phyloP scores from a whole-genome alignment of 1,140 invertebrate species.

The Cryptotermes secundus region DNA sequence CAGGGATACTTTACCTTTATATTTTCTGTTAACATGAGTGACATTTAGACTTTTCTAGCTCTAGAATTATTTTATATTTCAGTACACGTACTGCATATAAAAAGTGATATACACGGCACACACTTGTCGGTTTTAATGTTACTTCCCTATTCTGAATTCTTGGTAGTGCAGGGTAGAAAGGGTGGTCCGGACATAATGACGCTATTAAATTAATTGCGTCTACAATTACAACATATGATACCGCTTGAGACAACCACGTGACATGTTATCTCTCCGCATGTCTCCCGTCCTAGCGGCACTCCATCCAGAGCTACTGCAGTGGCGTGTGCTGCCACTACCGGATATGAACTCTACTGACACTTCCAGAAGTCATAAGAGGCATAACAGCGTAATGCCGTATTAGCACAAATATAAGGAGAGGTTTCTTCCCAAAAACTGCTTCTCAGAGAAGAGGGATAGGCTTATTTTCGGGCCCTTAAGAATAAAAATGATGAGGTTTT shows the following conservation, averaged over 20 bases:
- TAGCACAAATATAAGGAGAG: too few relatives aligned
- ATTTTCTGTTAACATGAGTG: too few relatives aligned
- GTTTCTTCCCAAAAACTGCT: too few relatives aligned
- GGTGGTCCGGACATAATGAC: neutral
- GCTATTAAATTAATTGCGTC: neutral
- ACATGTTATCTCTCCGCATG: neutral
- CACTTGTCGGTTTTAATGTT: neutral
- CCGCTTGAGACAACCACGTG: neutral
- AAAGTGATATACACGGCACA: neutral
- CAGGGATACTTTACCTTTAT: too few relatives aligned
- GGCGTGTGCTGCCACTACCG: neutral
- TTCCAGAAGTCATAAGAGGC: too few relatives aligned
- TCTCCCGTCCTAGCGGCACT: neutral
- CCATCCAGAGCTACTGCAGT: neutral
- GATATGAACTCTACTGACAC: neutral
- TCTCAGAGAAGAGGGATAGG: too few relatives aligned
- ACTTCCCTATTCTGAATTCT: neutral
- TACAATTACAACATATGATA: constrained; percentile 2
- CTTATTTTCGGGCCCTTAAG: too few relatives aligned
- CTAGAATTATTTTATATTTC: too few relatives aligned
- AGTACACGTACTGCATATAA: neutral
- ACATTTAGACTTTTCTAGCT: too few relatives aligned
- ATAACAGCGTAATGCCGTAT: too few relatives aligned
- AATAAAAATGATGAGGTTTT: too few relatives aligned
- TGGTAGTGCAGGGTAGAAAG: neutral